Conservation (phyloP, 2,797 vertebrate genomes). For the Myripristis murdjan region DNA sequence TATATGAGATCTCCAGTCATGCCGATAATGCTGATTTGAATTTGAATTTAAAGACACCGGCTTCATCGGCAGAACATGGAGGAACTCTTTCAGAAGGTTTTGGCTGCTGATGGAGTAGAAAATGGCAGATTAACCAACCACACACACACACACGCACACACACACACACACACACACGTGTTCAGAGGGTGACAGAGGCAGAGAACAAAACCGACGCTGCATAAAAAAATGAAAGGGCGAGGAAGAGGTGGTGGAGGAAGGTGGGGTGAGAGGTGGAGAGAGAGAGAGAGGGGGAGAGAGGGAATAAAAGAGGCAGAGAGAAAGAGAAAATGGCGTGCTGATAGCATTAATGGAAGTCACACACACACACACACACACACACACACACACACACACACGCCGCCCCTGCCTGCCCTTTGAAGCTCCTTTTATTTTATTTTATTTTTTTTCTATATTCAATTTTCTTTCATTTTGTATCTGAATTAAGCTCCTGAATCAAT, state of each 20-base stretch:
- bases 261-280: slow-evolving; percentile 5
- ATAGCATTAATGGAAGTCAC: slow-evolving; percentile 13
- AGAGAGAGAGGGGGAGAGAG: too few relatives aligned
- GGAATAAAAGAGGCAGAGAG: neutral
- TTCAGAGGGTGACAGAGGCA: neutral
- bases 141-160: slow-evolving; percentile 4
- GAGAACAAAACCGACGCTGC: slow-evolving; percentile 1
- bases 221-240: neutral
- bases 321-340: neutral
- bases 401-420: slow-evolving; percentile 1
- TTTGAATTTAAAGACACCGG: neutral
- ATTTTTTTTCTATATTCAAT: slow-evolving; percentile 38
- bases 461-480: slow-evolving; percentile 43
- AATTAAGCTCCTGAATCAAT: slow-evolving; percentile 61
- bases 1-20: neutral
- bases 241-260: neutral
- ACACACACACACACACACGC: slow-evolving; percentile 16
- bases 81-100: neutral
- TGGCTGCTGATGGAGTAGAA: neutral
- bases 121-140: neutral
- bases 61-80: neutral
- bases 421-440: slow-evolving; percentile 4
- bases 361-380: slow-evolving; percentile 11
- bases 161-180: neutral
- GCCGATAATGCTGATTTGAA: neutral